Percentiles rank a stretch among this genome's conserved stretches.
phyloP scores from a whole-genome alignment of 2,797 vertebrate species.

The Danio jaintianensis region DNA sequence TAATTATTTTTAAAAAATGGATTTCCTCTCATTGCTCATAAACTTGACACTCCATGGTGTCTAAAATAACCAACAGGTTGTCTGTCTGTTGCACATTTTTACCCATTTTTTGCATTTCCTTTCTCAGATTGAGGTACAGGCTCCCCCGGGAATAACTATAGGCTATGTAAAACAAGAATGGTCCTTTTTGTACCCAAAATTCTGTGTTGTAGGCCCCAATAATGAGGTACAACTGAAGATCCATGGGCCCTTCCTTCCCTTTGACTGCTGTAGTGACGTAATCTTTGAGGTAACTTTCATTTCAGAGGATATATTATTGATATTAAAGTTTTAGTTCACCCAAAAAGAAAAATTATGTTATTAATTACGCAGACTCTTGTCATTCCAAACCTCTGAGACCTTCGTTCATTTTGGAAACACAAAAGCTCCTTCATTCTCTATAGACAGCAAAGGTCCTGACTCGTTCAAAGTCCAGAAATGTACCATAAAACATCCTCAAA shows the following conservation, averaged over 20 bases:
- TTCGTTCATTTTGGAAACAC: too few relatives aligned
- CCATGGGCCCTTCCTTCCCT: conserved; percentile 87
- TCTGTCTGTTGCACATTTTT: neutral
- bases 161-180: conserved; percentile 87
- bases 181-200: conserved; percentile 84
- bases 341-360: too few relatives aligned
- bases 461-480: too few relatives aligned
- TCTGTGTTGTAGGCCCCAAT: conserved; percentile 84
- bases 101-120: neutral
- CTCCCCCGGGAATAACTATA: conserved; percentile 86
- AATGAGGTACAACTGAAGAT: conserved; percentile 81
- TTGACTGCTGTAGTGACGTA: conserved; percentile 87
- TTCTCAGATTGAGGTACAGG: conserved; percentile 87
- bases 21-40: neutral
- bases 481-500: too few relatives aligned
- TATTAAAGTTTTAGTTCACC: too few relatives aligned
- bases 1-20: neutral
- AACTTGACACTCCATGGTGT: neutral
- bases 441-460: too few relatives aligned
- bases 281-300: conserved; percentile 84
- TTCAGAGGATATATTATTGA: neutral
- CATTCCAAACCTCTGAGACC: too few relatives aligned
- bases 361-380: too few relatives aligned
- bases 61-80: neutral
- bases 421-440: too few relatives aligned